These are phyloP conservation scores for Tinamus major DNA, from an alignment of 2,797 vertebrate genomes.

Conservation along the genomic window DNA sequence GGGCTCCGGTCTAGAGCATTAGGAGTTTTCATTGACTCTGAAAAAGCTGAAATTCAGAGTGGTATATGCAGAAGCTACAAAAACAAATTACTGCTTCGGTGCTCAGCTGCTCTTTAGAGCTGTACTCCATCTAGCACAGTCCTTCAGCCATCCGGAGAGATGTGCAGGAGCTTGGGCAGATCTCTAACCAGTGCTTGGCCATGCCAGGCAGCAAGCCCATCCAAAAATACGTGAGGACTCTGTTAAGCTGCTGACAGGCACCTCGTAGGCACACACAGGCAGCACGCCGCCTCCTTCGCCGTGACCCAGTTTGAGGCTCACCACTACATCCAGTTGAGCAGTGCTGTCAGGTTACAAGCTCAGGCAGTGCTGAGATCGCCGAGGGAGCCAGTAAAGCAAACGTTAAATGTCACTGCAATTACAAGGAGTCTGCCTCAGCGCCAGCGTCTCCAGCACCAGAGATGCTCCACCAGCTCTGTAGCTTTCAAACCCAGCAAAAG, in stretches of 20 bases:
- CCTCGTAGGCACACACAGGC: accelerated
- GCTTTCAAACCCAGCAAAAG: accelerated
- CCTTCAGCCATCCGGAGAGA: not conserved
- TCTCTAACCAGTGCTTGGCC: not conserved
- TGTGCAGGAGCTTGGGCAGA: not conserved
- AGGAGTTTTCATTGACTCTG: not conserved
- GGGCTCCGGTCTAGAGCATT: accelerated
- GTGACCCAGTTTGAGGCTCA: not conserved
- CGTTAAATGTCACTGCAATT: not conserved
- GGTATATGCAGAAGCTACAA: not conserved
- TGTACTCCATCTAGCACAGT: accelerated
- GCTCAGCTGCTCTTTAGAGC: not conserved
- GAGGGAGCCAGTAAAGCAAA: not conserved
- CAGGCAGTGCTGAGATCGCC: not conserved
- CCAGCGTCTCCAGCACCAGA: not conserved
- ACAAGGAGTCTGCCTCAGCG: not conserved
- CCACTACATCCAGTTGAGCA: not conserved
- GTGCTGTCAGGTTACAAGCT: not conserved
- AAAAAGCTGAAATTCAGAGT: not conserved
- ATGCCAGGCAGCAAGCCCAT: not conserved
- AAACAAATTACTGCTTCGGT: accelerated
- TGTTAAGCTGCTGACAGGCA: accelerated
- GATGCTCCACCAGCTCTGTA: not conserved
- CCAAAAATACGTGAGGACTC: not conserved
- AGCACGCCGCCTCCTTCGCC: accelerated